phyloP scores from a whole-genome alignment of 1,140 invertebrate species.

The Rhagoletis pomonella region DNA sequence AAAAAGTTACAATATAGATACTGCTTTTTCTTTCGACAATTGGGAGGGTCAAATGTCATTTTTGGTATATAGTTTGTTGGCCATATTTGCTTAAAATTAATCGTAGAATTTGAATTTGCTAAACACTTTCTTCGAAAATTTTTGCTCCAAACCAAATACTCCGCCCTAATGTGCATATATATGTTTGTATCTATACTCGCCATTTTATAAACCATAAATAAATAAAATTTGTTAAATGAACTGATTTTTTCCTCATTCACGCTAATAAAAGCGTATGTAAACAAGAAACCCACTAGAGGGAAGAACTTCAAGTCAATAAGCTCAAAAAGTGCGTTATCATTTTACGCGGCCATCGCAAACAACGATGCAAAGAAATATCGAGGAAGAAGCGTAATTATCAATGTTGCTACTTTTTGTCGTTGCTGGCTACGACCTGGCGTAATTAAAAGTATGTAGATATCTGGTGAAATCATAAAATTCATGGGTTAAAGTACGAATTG shows the following conservation, averaged over 20 bases:
- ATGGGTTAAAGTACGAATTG: not conserved
- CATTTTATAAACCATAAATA: not conserved
- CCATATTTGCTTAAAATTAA: no score
- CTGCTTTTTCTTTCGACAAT: no score
- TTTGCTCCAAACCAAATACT: no score
- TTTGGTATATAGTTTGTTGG: no score
- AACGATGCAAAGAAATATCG: not conserved
- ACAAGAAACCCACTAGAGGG: not conserved
- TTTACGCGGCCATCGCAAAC: not conserved
- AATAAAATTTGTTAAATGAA: not conserved
- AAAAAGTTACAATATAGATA: no score
- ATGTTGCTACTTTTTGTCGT: no score
- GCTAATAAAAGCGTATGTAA: not conserved
- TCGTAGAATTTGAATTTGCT: no score
- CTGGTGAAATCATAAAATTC: not conserved
- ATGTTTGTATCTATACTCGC: not conserved
- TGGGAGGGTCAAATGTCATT: no score
- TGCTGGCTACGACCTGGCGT: no score
- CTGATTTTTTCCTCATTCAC: not conserved
- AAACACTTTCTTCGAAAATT: no score
- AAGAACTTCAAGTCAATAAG: not conserved
- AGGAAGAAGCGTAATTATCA: not conserved
- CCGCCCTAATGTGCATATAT: no score
- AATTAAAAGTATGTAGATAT: no score
- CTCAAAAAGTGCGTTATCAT: conserved; percentile 40